These are phyloP conservation scores for Danaus plexippus DNA, from an alignment of 1,140 invertebrate species.

Conservation along the genomic window DNA sequence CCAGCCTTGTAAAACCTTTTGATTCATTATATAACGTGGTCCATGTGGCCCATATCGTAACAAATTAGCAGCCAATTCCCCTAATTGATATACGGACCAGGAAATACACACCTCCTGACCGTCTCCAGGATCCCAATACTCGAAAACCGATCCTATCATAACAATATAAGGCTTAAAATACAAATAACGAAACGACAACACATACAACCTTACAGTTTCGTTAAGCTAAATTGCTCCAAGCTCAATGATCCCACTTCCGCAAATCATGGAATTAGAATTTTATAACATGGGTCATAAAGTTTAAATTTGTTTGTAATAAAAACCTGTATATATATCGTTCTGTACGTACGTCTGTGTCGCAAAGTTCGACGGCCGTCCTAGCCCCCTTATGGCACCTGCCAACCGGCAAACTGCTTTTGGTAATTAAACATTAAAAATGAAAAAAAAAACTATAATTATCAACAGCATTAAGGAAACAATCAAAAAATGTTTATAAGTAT, in stretches of 20 bases:
- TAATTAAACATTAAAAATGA: conserved; percentile 60
- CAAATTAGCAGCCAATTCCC: conserved; percentile 58
- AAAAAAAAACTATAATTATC: conserved; percentile 34
- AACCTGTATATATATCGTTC: conserved; percentile 26
- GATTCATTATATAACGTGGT: not conserved
- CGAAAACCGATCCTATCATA: conserved; percentile 11
- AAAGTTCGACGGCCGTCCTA: conserved; percentile 66
- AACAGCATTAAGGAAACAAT: conserved; percentile 32
- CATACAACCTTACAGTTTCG: conserved; percentile 33
- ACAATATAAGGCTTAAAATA: conserved; percentile 20
- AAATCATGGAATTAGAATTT: conserved; percentile 26
- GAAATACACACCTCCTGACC: conserved; percentile 47
- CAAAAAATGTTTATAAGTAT: conserved; percentile 16
- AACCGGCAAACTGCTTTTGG: conserved; percentile 53
- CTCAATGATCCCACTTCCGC: conserved; percentile 64
- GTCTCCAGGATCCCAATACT: conserved; percentile 10
- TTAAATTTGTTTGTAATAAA: conserved; percentile 20
- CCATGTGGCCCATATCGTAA: conserved; percentile 45
- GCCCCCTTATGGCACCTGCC: conserved; percentile 44
- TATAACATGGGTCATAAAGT: conserved; percentile 24
- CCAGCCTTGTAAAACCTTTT: not conserved
- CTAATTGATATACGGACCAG: conserved; percentile 66
- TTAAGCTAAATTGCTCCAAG: conserved; percentile 52
- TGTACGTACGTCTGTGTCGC: conserved; percentile 25
- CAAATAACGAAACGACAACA: conserved; percentile 4